Percentiles rank a stretch among this genome's conserved stretches.
Evolutionary conservation across 1,140 invertebrate species (phyloP).

Genomic region (Drosophila tropicalis): DNA sequence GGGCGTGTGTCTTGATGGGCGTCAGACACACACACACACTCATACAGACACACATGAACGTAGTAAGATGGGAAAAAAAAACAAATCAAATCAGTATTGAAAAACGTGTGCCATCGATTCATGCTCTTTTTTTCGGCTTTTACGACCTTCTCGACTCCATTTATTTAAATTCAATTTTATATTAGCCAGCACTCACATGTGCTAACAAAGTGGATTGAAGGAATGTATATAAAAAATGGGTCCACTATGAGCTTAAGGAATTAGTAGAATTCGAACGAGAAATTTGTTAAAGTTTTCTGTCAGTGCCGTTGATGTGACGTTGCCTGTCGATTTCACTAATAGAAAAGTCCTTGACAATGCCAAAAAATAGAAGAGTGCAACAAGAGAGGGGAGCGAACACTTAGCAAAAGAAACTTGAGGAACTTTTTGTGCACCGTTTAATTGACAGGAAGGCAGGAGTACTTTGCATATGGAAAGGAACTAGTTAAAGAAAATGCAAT

Average conservation of each 20-base stretch:
- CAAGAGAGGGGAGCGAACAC: background rate
- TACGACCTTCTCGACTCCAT: slow-evolving; percentile 68
- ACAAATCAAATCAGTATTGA: slow-evolving; percentile 77
- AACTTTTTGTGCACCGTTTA: slow-evolving; percentile 37
- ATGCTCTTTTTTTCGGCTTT: slow-evolving; percentile 52
- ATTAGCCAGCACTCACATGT: slow-evolving; percentile 73
- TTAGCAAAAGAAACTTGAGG: slow-evolving; percentile 38
- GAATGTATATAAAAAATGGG: slow-evolving; percentile 23
- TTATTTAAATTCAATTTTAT: slow-evolving; percentile 81
- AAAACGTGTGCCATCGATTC: slow-evolving; percentile 51
- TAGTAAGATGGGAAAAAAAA: slow-evolving; percentile 19
- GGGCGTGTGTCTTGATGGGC: slow-evolving; percentile 36
- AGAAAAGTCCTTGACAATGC: slow-evolving; percentile 37
- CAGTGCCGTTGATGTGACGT: slow-evolving; percentile 27
- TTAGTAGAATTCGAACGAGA: background rate
- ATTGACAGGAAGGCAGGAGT: slow-evolving; percentile 25
- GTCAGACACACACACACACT: slow-evolving; percentile 5
- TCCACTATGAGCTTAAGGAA: slow-evolving; percentile 14
- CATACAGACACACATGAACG: background rate
- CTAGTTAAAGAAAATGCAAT: background rate
- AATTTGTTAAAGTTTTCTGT: slow-evolving; percentile 27
- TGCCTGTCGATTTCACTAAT: slow-evolving; percentile 48
- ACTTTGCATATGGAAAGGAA: background rate
- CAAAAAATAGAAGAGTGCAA: slow-evolving; percentile 14
- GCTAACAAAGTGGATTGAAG: slow-evolving; percentile 75